Conservation (phyloP, 2,888 invertebrate genomes). For the Himalopsyche japonica region DNA sequence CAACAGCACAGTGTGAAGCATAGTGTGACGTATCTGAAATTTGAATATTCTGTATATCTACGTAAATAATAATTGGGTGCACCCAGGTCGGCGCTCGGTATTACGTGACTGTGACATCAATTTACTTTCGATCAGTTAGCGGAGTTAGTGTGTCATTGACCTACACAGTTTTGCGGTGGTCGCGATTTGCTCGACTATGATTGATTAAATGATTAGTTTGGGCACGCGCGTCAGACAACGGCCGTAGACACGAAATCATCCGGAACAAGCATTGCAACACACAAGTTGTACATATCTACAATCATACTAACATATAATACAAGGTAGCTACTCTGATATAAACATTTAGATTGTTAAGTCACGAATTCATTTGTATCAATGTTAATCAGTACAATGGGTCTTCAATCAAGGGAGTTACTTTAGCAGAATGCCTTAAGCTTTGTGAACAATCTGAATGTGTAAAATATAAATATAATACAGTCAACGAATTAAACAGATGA, state of each 20-base stretch:
- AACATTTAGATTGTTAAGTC: background rate
- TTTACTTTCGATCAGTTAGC: background rate
- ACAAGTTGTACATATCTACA: background rate
- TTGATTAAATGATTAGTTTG: background rate
- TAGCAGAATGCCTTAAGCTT: too few relatives aligned
- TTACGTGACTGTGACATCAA: background rate
- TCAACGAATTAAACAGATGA: too few relatives aligned
- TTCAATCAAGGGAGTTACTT: too few relatives aligned
- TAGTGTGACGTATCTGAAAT: too few relatives aligned
- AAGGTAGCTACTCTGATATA: background rate
- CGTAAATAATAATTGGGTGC: background rate
- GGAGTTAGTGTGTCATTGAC: background rate
- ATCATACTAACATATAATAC: background rate
- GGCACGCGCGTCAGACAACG: background rate
- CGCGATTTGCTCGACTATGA: background rate
- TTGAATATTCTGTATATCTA: too few relatives aligned
- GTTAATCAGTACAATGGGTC: too few relatives aligned
- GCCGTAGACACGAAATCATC: background rate
- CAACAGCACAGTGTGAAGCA: too few relatives aligned
- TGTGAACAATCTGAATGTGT: too few relatives aligned
- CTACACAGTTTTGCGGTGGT: background rate
- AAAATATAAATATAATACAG: too few relatives aligned
- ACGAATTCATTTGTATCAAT: too few relatives aligned
- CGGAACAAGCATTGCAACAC: background rate
- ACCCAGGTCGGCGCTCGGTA: background rate